Evolutionary conservation across 2,888 invertebrate species (phyloP).

Genomic region (Frankliniella intonsa): DNA sequence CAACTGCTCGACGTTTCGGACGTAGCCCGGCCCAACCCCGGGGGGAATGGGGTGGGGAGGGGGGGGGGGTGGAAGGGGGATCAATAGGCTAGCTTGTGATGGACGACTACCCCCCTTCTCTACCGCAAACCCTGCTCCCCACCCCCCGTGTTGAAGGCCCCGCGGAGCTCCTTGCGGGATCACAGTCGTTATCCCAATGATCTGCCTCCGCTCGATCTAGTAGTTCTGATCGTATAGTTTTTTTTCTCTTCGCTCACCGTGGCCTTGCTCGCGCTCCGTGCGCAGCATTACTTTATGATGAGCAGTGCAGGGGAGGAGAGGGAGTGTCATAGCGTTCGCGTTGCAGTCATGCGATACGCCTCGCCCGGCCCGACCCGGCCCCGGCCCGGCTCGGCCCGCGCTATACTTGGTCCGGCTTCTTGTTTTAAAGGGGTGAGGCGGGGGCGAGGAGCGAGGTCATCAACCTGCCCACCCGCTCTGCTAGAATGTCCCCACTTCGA

Average conservation of each 20-base stretch:
- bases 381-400: background rate
- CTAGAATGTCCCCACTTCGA: background rate
- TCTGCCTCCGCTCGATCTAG: too few species aligned
- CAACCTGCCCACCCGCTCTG: background rate
- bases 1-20: too few species aligned
- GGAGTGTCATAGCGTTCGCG: background rate
- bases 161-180: too few species aligned
- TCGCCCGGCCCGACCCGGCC: background rate
- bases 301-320: background rate
- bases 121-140: too few species aligned
- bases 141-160: too few species aligned
- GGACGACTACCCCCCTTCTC: constrained; percentile 6
- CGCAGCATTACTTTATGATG: too few species aligned
- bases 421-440: background rate
- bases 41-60: background rate
- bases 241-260: background rate
- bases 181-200: too few species aligned
- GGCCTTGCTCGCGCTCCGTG: background rate
- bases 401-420: too few species aligned
- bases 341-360: constrained; percentile 15
- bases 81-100: constrained; percentile 18
- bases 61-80: background rate
- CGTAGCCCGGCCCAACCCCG: background rate
- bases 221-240: too few species aligned
- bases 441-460: background rate